A percentile compares a stretch with the other conserved stretches of the same genome.
Conservation (phyloP, 2,797 vertebrate species). For the Meda fulgida region DNA sequence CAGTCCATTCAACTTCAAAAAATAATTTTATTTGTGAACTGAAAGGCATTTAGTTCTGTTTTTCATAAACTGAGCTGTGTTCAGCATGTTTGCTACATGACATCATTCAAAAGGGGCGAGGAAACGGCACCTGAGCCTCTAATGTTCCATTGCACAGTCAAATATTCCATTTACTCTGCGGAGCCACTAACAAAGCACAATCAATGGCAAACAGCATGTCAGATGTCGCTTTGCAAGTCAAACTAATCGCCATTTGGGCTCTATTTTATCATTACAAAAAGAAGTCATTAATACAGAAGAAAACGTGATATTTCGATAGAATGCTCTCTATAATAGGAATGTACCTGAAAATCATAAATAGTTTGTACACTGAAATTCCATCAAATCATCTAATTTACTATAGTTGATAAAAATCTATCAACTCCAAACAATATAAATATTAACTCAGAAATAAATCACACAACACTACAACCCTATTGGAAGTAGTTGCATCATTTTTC, state of each 20-base stretch:
- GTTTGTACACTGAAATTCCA: neutral
- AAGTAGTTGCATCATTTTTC: constrained; percentile 21
- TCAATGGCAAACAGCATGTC: constrained; percentile 30
- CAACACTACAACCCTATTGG: constrained; percentile 43
- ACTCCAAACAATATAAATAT: constrained; percentile 52
- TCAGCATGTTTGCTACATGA: constrained; percentile 50
- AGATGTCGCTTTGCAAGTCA: constrained; percentile 41
- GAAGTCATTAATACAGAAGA: neutral
- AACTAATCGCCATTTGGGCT: neutral
- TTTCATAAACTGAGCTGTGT: constrained; percentile 16
- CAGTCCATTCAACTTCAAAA: constrained; percentile 20
- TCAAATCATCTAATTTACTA: constrained; percentile 4
- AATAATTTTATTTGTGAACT: constrained; percentile 34
- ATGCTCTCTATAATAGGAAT: constrained; percentile 16
- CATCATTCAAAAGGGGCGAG: constrained; percentile 50
- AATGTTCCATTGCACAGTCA: constrained; percentile 58
- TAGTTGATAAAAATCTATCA: neutral
- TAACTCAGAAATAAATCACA: constrained; percentile 55
- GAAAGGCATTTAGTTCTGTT: constrained; percentile 19
- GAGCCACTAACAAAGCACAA: constrained; percentile 43
- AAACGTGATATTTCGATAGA: constrained; percentile 15
- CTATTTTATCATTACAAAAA: neutral
- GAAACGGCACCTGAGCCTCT: constrained; percentile 52
- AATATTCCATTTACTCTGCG: constrained; percentile 48
- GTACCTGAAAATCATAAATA: constrained; percentile 35